A percentile compares a stretch with the other conserved stretches of the same genome.
These are phyloP conservation scores for Bellardia pandia DNA, from an alignment of 2,888 invertebrate genomes.

Conservation along the genomic window DNA sequence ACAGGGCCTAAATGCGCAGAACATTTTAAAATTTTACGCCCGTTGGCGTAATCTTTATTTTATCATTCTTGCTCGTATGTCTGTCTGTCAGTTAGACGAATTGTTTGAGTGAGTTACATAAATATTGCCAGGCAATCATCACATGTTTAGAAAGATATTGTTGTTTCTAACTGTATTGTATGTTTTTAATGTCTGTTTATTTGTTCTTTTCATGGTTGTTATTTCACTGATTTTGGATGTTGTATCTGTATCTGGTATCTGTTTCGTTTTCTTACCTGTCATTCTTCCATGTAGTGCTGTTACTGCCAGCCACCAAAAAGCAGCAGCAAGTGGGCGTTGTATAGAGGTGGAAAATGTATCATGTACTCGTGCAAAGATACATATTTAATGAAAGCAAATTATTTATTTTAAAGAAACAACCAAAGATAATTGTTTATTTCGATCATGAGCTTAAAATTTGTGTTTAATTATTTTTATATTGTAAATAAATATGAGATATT, in stretches of 20 bases:
- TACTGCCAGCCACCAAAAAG: neutral
- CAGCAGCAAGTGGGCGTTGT: slow-evolving; percentile 52
- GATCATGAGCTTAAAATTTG: slow-evolving; percentile 21
- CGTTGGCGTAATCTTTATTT: too few relatives aligned
- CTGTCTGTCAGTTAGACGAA: neutral
- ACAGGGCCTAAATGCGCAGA: too few relatives aligned
- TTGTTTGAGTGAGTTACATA: slow-evolving; percentile 5
- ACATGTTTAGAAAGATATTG: neutral
- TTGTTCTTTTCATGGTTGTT: slow-evolving; percentile 17
- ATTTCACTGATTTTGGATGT: neutral
- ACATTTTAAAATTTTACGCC: too few relatives aligned
- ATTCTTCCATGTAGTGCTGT: neutral
- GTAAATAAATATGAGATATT: neutral
- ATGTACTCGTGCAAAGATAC: neutral
- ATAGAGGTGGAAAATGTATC: slow-evolving; percentile 33
- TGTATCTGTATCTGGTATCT: slow-evolving; percentile 7
- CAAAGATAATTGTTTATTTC: slow-evolving; percentile 5
- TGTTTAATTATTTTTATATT: slow-evolving; percentile 29
- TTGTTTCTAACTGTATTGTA: neutral
- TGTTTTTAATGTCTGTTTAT: neutral
- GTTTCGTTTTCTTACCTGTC: slow-evolving; percentile 47
- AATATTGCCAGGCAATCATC: slow-evolving; percentile 28
- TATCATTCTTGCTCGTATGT: too few relatives aligned
- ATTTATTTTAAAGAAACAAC: neutral
- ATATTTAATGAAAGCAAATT: neutral